These are phyloP conservation scores for Clitarchus hookeri DNA, from an alignment of 2,888 invertebrate species.

Conservation along the genomic window DNA sequence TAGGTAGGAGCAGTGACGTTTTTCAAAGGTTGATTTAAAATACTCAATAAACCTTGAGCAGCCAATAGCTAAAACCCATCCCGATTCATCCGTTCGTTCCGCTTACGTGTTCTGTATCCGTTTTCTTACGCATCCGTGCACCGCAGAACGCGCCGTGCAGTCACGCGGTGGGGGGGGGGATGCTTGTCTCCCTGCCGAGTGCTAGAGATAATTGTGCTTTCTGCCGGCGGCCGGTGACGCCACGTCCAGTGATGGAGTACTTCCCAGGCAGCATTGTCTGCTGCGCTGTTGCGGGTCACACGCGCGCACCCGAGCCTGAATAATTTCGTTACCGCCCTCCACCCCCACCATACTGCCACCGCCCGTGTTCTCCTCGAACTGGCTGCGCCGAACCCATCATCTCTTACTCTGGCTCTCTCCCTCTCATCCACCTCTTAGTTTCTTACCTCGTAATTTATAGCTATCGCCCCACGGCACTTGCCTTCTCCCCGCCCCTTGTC, in stretches of 20 bases:
- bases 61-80: no score
- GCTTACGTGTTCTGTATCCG: no score
- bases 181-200: no score
- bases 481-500: not conserved
- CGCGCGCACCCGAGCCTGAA: not conserved
- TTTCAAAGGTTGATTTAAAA: no score
- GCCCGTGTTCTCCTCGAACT: not conserved
- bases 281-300: not conserved
- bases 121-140: no score
- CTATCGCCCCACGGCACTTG: not conserved
- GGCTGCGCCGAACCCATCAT: not conserved
- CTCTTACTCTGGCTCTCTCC: no score
- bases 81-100: no score
- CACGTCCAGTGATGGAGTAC: not conserved
- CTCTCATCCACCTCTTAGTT: not conserved
- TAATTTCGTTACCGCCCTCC: not conserved
- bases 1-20: no score
- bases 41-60: no score
- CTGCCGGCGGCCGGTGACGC: not conserved
- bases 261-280: not conserved
- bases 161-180: no score
- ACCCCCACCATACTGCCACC: no score
- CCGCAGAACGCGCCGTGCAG: no score
- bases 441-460: constrained; percentile 14
- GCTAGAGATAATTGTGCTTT: not conserved